phyloP scores from a whole-genome alignment of 2,797 vertebrate genomes.

The Sebastes taczanowskii region DNA sequence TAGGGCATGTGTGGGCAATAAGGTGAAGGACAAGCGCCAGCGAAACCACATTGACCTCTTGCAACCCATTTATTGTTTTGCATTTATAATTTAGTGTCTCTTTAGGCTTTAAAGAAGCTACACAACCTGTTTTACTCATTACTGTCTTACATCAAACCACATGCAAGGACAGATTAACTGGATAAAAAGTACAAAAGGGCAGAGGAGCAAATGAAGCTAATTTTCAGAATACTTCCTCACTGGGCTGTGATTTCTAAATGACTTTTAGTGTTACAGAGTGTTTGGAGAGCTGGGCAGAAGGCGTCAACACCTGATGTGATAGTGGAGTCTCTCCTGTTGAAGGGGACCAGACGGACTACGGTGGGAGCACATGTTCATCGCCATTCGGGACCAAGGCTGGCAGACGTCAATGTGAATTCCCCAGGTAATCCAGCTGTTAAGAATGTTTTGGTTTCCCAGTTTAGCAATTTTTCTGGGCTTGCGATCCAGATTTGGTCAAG shows the following conservation, averaged over 20 bases:
- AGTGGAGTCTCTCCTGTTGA: conserved; percentile 9
- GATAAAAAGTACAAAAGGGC: neutral
- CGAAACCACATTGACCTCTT: conserved; percentile 29
- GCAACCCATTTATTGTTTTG: conserved; percentile 20
- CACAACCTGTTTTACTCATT: neutral
- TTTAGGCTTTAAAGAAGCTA: neutral
- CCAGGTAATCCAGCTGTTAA: conserved; percentile 61
- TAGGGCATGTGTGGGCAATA: conserved; percentile 20
- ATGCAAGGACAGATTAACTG: neutral
- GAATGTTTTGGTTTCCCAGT: conserved; percentile 39
- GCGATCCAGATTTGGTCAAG: conserved; percentile 33
- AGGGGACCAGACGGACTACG: conserved; percentile 40
- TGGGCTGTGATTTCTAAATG: neutral
- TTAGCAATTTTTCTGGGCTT: conserved; percentile 38
- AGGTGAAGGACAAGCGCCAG: conserved; percentile 10
- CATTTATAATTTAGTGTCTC: conserved; percentile 5
- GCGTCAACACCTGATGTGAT: conserved; percentile 23
- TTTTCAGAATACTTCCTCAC: neutral
- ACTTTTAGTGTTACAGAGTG: neutral
- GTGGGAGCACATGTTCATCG: conserved; percentile 50
- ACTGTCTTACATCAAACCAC: neutral
- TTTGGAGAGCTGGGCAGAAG: conserved; percentile 10
- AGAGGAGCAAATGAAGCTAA: neutral
- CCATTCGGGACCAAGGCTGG: conserved; percentile 44
- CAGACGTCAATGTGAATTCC: conserved; percentile 53